Evolutionary conservation across 2,888 invertebrate species (phyloP), one percentile per base, ranked within the genome.

Genomic region (Cryptocheilus praepositus): DNA sequence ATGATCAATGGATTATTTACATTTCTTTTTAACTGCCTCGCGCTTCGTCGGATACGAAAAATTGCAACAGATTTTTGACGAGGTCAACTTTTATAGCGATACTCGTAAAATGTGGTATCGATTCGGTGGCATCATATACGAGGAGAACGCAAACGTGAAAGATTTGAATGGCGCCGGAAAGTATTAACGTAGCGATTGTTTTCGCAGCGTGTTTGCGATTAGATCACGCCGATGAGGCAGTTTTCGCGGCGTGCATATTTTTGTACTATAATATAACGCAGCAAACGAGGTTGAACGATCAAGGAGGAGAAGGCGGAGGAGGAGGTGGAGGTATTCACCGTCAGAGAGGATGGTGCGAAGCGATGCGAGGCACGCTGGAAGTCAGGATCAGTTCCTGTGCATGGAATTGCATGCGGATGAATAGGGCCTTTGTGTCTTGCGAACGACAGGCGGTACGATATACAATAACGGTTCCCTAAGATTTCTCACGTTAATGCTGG

Each of bases 381-480:
- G 78, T 71, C 70, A 63, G 74, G 78, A 79, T 79, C 71, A 67
- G 78, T 76, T 78, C 76, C 76, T 78, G 66, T 74, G 72, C 74
- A 71, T 79, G 66, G 78, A 72, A 78, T 78, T 78, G 78, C 78
- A 74, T 45, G 76, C 67, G 74, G 66, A 79, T 79, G 78, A 79
- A 79, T 79, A 73, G 78, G 76, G 76, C 76, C 78, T 79, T 79
- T 79, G 78, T 79, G 74, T 74, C 76, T 76, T 74, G 74, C 78
- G 74, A 79, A 76, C 78, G 78, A 78, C 78, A 79, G 76, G 64
- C 72, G 67, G 74, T 66, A 69, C 76, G 76, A 78, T 79, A 79
- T 76, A 78, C 78, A 78, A 78, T 79, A 79, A 79, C 78, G 78
- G 78, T 79, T 72, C 72, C 70, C 65, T 61, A 64, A 68, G 74